Evolutionary conservation across 1,140 invertebrate species (phyloP).

Genomic region (Chlorops oryzae): DNA sequence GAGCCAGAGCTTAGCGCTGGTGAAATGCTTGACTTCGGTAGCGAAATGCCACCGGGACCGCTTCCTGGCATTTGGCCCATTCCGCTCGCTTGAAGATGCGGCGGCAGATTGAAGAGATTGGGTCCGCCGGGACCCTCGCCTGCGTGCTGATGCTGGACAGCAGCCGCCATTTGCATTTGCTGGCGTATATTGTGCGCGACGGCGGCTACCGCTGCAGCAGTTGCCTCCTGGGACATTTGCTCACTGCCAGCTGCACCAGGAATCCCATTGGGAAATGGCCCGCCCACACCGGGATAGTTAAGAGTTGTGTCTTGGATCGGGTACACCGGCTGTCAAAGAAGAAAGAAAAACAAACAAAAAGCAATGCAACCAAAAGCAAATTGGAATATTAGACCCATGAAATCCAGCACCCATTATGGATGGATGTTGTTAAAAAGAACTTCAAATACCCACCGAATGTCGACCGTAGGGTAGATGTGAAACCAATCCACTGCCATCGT

Average conservation of each 20-base stretch:
- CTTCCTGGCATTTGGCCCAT: conserved; percentile 39
- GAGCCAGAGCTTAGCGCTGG: conserved; percentile 40
- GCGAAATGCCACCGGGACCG: conserved; percentile 44
- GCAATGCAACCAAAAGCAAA: neutral
- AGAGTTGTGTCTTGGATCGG: conserved; percentile 43
- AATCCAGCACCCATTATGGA: too few species aligned
- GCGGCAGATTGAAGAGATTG: conserved; percentile 43
- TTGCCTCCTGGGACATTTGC: conserved; percentile 45
- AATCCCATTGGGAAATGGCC: conserved; percentile 18
- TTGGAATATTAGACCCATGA: neutral
- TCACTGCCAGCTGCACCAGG: conserved; percentile 21
- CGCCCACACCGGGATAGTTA: conserved; percentile 21
- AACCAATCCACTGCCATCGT: conserved; percentile 51
- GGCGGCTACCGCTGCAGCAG: conserved; percentile 41
- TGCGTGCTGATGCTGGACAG: conserved; percentile 51
- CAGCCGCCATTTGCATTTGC: conserved; percentile 67
- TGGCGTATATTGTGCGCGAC: conserved; percentile 60
- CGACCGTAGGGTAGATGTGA: conserved; percentile 38
- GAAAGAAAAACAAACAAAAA: conserved; percentile 1
- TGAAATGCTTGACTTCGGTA: conserved; percentile 41
- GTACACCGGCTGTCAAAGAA: conserved; percentile 45
- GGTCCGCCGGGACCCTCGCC: conserved; percentile 50
- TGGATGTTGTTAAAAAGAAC: too few species aligned
- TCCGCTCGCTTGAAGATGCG: conserved; percentile 31
- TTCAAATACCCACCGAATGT: conserved; percentile 45